Base-by-base conservation (phyloP, 1,140 invertebrate species). In the Halyomorpha halys region DNA sequence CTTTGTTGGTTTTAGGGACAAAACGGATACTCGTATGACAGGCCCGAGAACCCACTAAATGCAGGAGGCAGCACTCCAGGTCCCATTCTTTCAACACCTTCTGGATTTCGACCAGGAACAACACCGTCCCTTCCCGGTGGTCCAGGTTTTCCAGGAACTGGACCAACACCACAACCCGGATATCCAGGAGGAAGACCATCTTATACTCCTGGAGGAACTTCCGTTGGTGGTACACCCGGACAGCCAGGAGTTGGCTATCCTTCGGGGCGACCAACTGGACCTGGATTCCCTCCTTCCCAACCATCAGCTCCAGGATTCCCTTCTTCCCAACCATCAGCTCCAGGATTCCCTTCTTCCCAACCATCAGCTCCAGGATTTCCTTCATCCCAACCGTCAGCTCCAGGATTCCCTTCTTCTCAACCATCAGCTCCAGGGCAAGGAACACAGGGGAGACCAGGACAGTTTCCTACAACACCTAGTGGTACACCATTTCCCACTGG, bases 21-120 rank as follows among this genome's bases (percentile, higher is more conserved):
- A 72, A 75, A 68, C 68, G 80, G 80, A 9, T 82, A 82, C 66
- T 78, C 77, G 59, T 82, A 82, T 69, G 77, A 79, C 64, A 74
- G 75, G 68, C 80, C 80, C 5, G 70, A 75, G 23, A 75, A 75
- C 64, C 76, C 79, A 0, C 78, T 80, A 66, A 69, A 71, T 30
- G 23, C 65, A 3, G 67, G 67, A 61, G 66, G 66, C 23, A 34
- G 45, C 15, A 27, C 25, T 49, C n/a, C 62, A 45, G 11, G 18
- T 25, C 25, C 47, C 47, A 56, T 65, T 62, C 56, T 61, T 15
- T 65, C 64, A 19, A 59, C 65, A 16, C 66, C 67, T 11, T 66
- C 64, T n/a, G 66, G 66, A n/a, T 67, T 65, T 54, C 44, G 60
- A 13, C 51, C 16, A 30, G 27, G 27, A 30, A 30, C 27, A 30